phyloP scores from a whole-genome alignment of 2,797 vertebrate genomes.

The Synanceia verrucosa region DNA sequence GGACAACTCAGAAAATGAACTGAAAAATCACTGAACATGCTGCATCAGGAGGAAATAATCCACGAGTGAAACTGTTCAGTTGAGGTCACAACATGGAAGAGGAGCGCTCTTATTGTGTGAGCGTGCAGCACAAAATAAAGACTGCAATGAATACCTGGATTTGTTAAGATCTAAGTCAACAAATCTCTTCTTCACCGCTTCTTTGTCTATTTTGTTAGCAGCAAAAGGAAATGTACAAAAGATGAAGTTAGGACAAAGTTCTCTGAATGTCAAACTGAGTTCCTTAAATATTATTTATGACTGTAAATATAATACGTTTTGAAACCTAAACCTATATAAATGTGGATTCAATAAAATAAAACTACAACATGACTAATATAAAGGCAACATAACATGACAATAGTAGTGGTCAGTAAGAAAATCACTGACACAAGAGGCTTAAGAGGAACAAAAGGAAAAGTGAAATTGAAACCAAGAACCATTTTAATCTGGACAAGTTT shows the following conservation, averaged over 20 bases:
- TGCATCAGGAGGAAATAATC: not conserved
- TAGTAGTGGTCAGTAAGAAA: too few species aligned
- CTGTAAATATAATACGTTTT: not conserved
- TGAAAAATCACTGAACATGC: constrained; percentile 14
- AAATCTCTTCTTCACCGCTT: not conserved
- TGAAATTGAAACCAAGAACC: not conserved
- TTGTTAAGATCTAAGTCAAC: not conserved
- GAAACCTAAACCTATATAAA: not conserved
- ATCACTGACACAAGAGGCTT: not conserved
- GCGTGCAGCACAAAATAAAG: constrained; percentile 6
- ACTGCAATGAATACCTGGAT: not conserved
- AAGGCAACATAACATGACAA: not conserved
- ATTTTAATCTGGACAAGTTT: constrained; percentile 58
- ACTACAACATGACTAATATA: not conserved
- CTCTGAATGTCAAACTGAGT: not conserved
- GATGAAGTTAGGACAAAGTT: not conserved
- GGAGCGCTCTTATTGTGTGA: not conserved
- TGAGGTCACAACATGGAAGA: not conserved
- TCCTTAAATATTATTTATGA: not conserved
- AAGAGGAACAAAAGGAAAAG: constrained; percentile 7
- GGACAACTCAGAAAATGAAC: constrained; percentile 25
- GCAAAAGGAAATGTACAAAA: not conserved
- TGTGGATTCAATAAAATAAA: not conserved
- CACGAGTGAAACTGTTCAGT: not conserved
- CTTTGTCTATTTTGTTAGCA: not conserved